These are phyloP conservation scores for Bacillus rossius DNA, from an alignment of 1,140 invertebrate species.

Conservation along the genomic window DNA sequence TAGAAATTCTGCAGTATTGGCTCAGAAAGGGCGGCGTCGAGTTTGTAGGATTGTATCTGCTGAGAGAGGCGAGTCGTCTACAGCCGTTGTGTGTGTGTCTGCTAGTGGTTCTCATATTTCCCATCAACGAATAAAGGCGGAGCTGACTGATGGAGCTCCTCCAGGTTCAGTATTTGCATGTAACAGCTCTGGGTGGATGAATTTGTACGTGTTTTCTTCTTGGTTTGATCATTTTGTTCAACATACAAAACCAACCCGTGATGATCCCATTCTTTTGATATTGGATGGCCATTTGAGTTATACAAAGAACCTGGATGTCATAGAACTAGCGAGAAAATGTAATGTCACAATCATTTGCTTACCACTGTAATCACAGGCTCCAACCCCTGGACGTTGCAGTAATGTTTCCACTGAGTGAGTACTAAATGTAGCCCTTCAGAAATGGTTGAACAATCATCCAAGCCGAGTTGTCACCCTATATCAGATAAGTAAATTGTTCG, in stretches of 20 bases:
- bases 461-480: slow-evolving; percentile 18
- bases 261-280: slow-evolving; percentile 22
- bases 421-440: slow-evolving; percentile 23
- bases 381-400: slow-evolving; percentile 41
- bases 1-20: too few relatives aligned
- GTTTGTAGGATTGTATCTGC: too few relatives aligned
- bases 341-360: slow-evolving; percentile 25
- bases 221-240: slow-evolving; percentile 26
- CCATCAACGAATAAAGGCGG: slow-evolving; percentile 16
- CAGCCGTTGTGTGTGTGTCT: too few relatives aligned
- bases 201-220: neutral
- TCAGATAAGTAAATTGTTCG: slow-evolving; percentile 32
- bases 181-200: slow-evolving; percentile 23
- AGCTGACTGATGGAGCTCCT: slow-evolving; percentile 23
- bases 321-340: slow-evolving; percentile 24
- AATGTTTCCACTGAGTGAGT: slow-evolving; percentile 26
- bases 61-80: too few relatives aligned
- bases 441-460: slow-evolving; percentile 30
- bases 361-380: slow-evolving; percentile 37
- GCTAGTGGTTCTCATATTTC: too few relatives aligned
- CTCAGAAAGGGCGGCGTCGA: too few relatives aligned
- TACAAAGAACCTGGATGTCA: slow-evolving; percentile 11
- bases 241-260: slow-evolving; percentile 20
- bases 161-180: slow-evolving; percentile 18
- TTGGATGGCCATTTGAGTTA: slow-evolving; percentile 9